Percentiles rank a stretch among this genome's conserved stretches.
These are phyloP conservation scores for Sebastes hubbsi DNA, from an alignment of 2,797 vertebrate genomes.

Conservation along the genomic window DNA sequence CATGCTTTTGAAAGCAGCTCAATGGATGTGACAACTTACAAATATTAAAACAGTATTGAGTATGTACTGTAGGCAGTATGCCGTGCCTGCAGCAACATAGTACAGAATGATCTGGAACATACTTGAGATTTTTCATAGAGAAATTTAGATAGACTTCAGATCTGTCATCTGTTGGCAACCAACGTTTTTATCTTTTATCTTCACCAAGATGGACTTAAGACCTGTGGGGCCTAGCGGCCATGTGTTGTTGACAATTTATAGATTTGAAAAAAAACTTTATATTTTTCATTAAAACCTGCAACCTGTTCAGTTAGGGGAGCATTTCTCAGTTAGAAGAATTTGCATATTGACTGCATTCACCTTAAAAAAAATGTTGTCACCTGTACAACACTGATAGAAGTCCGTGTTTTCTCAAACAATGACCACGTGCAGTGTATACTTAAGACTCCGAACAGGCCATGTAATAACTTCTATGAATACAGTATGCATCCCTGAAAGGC, in stretches of 20 bases:
- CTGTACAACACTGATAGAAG: neutral
- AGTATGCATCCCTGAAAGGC: neutral
- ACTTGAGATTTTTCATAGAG: neutral
- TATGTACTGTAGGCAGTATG: neutral
- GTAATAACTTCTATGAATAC: neutral
- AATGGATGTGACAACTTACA: neutral
- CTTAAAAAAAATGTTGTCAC: neutral
- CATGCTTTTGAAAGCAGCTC: neutral
- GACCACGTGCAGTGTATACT: neutral
- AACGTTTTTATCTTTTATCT: neutral
- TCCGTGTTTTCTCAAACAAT: neutral
- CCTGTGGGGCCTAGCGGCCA: neutral
- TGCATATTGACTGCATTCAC: neutral
- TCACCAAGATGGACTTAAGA: neutral
- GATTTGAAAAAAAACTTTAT: neutral
- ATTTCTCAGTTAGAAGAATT: neutral
- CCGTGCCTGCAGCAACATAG: neutral
- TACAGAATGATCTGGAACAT: neutral
- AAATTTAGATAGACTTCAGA: neutral
- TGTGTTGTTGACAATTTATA: neutral
- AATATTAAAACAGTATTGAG: neutral
- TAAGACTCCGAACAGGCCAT: neutral
- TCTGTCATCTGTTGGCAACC: neutral
- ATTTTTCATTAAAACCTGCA: neutral
- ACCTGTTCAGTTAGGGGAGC: neutral